phyloP scores from a whole-genome alignment of 2,888 invertebrate species.

The Athalia rosae region DNA sequence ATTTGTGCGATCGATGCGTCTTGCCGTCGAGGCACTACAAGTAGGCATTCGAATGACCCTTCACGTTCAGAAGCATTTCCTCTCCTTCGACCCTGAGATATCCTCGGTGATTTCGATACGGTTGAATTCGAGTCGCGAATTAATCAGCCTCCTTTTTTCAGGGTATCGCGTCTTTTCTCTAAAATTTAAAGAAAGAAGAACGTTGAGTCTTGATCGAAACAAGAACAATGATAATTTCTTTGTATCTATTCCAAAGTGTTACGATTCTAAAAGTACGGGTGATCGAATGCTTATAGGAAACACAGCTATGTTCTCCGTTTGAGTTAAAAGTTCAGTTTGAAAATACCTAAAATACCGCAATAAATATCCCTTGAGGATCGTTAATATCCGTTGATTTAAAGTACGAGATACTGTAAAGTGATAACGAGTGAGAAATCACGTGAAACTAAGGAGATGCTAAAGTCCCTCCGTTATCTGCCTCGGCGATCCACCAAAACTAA shows the following conservation, averaged over 20 bases:
- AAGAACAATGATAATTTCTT: not conserved
- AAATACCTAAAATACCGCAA: not conserved
- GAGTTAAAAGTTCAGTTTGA: not conserved
- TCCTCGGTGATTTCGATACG: not conserved
- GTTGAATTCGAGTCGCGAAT: not conserved
- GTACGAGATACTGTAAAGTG: slow-evolving; percentile 26
- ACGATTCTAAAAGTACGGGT: not conserved
- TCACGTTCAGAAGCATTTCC: slow-evolving; percentile 11
- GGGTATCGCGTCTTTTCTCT: slow-evolving; percentile 1
- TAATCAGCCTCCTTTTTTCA: slow-evolving; percentile 1
- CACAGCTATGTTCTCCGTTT: not conserved
- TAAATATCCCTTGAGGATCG: slow-evolving; percentile 1
- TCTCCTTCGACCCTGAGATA: not conserved
- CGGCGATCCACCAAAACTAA: slow-evolving; percentile 2
- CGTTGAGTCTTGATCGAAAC: not conserved
- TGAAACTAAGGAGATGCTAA: slow-evolving; percentile 15
- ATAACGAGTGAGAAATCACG: slow-evolving; percentile 16
- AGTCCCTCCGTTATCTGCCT: not conserved
- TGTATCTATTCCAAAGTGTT: not conserved
- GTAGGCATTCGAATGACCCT: slow-evolving; percentile 23
- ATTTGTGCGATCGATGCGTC: slow-evolving; percentile 38
- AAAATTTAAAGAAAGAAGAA: slow-evolving; percentile 2
- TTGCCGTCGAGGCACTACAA: slow-evolving; percentile 20
- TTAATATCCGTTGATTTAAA: slow-evolving; percentile 18
- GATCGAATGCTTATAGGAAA: not conserved